Conservation (phyloP, 2,797 vertebrate genomes). For the Melopsittacus undulatus region DNA sequence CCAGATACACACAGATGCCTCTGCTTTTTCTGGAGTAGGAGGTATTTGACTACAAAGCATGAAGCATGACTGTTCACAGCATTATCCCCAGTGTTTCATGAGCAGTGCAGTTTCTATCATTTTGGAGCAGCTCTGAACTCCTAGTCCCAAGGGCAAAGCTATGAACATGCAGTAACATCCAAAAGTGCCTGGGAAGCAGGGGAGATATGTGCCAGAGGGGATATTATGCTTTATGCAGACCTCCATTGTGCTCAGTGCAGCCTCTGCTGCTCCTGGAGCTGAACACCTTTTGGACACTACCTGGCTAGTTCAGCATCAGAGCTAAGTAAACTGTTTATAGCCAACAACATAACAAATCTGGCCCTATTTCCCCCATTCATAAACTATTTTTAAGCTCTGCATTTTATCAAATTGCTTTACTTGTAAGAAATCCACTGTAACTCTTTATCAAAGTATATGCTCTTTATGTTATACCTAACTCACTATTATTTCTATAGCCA, state of each 20-base stretch:
- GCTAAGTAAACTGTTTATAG: not conserved
- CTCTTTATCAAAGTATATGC: not conserved
- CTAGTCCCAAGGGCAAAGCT: slow-evolving; percentile 30
- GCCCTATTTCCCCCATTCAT: not conserved
- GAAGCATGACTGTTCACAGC: slow-evolving; percentile 42
- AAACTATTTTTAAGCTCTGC: not conserved
- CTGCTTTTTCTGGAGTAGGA: slow-evolving; percentile 57
- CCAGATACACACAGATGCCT: slow-evolving; percentile 45
- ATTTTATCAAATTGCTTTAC: not conserved
- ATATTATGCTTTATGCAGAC: not conserved
- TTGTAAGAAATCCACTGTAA: not conserved
- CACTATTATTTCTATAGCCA: not conserved
- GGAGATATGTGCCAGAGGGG: not conserved
- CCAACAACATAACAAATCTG: not conserved
- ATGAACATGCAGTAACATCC: not conserved
- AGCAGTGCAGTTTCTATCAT: slow-evolving; percentile 10
- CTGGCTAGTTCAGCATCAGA: not conserved
- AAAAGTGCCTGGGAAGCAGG: not conserved
- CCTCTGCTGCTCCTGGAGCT: not conserved
- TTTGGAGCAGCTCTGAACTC: slow-evolving; percentile 8
- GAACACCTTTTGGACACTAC: not conserved
- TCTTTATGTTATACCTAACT: not conserved
- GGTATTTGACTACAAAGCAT: slow-evolving; percentile 9
- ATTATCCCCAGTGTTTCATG: not conserved
- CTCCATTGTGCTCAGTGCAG: fast-evolving